Base-by-base conservation (phyloP, 2,797 vertebrate species). In the Urophycis tenuis region DNA sequence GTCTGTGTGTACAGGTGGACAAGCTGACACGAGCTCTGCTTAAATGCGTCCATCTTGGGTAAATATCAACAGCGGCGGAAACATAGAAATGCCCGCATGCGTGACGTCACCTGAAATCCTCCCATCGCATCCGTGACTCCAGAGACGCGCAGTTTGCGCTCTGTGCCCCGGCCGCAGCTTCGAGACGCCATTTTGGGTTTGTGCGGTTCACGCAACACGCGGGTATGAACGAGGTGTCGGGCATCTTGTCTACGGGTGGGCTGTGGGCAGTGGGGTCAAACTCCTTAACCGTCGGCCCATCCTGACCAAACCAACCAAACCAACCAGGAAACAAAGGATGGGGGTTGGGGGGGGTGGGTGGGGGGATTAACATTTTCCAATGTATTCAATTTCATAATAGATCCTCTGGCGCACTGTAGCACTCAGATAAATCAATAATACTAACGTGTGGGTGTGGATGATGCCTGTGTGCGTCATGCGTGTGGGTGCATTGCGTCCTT, bases 361-460 rank as follows among this genome's bases (percentile, higher is more conserved):
- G 19, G 15, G 49, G 49, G 49, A 49, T 49, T 49, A 86, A 85
- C 80, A 86, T 60, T 85, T 87, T 85, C 84, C 88, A 81, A 88
- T 85, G 88, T 89, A 90, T 92, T 91, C 86, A 88, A 90, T 90
- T 89, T 80, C 77, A 83, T 90, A 90, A 92, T 88, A 89, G 91
- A 90, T 91, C 78, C 84, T 89, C 89, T 89, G 90, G 32, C 34
- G 22, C 32, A 36, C 33, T n/a, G 81, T 79, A 78, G 83, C 82
- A 85, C 81, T 86, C 81, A 84, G 89, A 93, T 93, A 92, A 92
- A 93, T 93, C 91, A 92, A 93, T 93, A 90, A 82, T 85, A 87
- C 89, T 91, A 92, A 53, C 36, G 71, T 36, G 71, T 71, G 69
- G 7, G 67, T 69, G 67, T 30, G 69, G 31, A 29, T 32, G n/a